Base-by-base conservation (phyloP, 2,888 invertebrate species). In the Chrysotoxum bicinctum region DNA sequence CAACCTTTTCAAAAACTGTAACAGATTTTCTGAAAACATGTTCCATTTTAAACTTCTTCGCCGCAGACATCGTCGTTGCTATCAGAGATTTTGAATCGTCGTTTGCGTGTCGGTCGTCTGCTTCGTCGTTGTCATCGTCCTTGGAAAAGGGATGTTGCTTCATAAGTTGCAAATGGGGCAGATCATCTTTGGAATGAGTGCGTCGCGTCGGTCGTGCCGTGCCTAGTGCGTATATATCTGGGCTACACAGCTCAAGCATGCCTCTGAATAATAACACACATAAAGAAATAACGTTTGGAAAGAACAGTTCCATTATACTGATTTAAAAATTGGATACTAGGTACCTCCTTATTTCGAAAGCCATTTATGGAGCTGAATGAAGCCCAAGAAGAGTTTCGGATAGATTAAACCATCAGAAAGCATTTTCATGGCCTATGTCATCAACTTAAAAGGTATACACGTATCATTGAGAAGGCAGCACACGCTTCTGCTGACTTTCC, bases 181-280 rank as follows among this genome's bases (percentile, higher is more conserved):
- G 76, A 85, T 85, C 81, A 85, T 85, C 76, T 73, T 64, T 40
- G 72, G 81, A 76, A 77, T 72, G 77, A 73, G 52, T 64, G 56
- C 58, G 64, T 79, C 23, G 21, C 23, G 19, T 1, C 3, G 26
- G 26, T 21, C 21, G 48, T 48, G 45, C 45, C n/a, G 45, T 45
- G 21, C 2, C 2, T 50, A 1, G 19, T 48, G 6, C 3, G 26
- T 50, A 7, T 23, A 2, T 70, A 68, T 77, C 35, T 66, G 50
- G 8, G 60, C 70, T 79, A 68, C 72, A 72, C 75, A 85, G 58
- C 69, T 76, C 48, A 56, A 77, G 81, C 76, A 76, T 85, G 85
- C 62, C 68, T 81, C 77, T 80, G 85, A 85, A 85, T 85, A 85
- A 85, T 81, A 85, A 85, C 80, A 52, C 85, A 72, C 66, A 78